Evolutionary conservation across 2,113 vertebrate species (phyloP).

Genomic region (Bagarius yarrelli): DNA sequence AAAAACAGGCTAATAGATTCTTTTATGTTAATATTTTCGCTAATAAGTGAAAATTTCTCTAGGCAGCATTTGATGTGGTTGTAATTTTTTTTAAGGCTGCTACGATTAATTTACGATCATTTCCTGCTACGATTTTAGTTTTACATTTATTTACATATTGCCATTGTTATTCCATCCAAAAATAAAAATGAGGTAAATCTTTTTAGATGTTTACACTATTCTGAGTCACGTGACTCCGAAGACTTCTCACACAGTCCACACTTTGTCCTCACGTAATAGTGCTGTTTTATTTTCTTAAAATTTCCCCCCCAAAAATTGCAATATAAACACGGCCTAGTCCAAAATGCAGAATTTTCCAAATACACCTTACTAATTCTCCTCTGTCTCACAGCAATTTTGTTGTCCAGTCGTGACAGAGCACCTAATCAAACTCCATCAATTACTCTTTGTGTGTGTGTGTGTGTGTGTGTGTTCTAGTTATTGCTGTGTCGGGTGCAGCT

Average conservation of each 20-base stretch:
- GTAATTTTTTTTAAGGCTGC: not conserved
- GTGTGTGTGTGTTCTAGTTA: constrained; percentile 34
- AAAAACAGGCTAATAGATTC: too few relatives aligned
- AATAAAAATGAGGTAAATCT: not conserved
- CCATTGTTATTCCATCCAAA: not conserved
- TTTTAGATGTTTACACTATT: not conserved
- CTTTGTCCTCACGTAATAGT: not conserved
- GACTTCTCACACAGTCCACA: not conserved
- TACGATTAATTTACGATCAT: too few relatives aligned
- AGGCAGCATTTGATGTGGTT: not conserved
- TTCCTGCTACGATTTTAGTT: not conserved
- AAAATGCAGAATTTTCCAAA: constrained; percentile 4
- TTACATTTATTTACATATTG: not conserved
- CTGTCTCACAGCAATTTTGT: constrained; percentile 14
- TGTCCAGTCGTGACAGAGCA: constrained; percentile 43
- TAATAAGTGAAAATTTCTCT: too few relatives aligned
- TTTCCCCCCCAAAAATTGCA: not conserved
- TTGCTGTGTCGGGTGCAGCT: constrained; percentile 49
- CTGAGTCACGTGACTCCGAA: not conserved
- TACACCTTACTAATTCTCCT: constrained; percentile 6
- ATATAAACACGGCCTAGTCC: not conserved
- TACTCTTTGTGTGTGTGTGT: constrained; percentile 34
- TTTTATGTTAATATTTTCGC: too few relatives aligned
- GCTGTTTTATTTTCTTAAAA: not conserved
- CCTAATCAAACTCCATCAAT: constrained; percentile 43